Percentiles rank a stretch among this genome's conserved stretches.
Evolutionary conservation across 2,888 invertebrate genomes (phyloP).

Genomic region (Eugnorisma glareosa): DNA sequence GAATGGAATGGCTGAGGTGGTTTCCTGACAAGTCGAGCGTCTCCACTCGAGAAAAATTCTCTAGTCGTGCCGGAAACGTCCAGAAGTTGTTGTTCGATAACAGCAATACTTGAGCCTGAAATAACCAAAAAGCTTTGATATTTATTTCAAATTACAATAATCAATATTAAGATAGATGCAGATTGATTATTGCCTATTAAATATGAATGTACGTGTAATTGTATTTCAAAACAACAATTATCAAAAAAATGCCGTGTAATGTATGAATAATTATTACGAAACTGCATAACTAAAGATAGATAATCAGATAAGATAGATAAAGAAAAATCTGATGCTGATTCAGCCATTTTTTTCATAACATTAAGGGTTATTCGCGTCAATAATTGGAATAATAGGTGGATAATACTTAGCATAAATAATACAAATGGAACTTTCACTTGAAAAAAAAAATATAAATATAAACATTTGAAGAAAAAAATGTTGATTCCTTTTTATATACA

Average conservation of each 20-base stretch:
- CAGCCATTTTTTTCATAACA: background rate
- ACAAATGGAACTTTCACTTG: background rate
- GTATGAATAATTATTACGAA: background rate
- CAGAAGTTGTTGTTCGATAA: conserved; percentile 92
- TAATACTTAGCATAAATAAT: background rate
- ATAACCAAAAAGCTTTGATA: conserved; percentile 63
- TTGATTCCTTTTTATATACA: too few relatives aligned
- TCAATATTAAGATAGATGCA: background rate
- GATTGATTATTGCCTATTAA: background rate
- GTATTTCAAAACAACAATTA: background rate
- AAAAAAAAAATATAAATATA: background rate
- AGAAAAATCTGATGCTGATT: background rate
- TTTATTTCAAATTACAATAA: background rate
- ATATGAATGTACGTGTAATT: too few relatives aligned
- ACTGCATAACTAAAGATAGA: background rate
- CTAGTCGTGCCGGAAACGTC: conserved; percentile 89
- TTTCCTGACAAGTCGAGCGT: conserved; percentile 88
- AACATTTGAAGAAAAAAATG: too few relatives aligned
- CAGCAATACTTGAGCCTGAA: conserved; percentile 92
- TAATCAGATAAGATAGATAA: conserved; percentile 14
- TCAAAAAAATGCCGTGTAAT: background rate
- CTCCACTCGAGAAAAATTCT: conserved; percentile 87
- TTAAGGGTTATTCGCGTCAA: background rate
- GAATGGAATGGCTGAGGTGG: conserved; percentile 85
- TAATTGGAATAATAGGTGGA: background rate